These are phyloP conservation scores for Ctenopoma multispine DNA, from an alignment of 2,797 vertebrate species.

Conservation along the genomic window DNA sequence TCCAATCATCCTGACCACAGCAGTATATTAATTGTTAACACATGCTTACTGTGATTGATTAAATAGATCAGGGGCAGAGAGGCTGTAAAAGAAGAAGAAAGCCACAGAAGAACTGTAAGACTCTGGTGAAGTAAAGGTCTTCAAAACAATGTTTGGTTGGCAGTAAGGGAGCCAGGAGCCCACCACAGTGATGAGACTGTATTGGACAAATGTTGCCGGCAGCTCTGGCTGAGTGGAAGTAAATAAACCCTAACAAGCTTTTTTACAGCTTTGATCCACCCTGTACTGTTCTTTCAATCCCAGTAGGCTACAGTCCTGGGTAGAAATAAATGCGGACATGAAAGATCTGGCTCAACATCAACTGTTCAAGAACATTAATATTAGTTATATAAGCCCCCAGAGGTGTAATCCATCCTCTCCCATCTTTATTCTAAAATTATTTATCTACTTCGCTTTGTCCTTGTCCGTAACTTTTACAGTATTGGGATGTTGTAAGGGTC, in stretches of 20 bases:
- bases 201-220: conserved; percentile 65
- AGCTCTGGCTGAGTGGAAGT: conserved; percentile 48
- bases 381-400: conserved; percentile 31
- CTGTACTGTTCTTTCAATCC: conserved; percentile 18
- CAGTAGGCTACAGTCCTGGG: background rate
- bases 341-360: conserved; percentile 40
- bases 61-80: conserved; percentile 32
- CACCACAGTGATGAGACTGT: conserved; percentile 46
- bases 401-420: conserved; percentile 28
- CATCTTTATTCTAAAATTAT: conserved; percentile 27
- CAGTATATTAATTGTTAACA: conserved; percentile 69
- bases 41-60: conserved; percentile 53
- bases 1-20: conserved; percentile 54
- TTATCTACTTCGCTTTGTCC: conserved; percentile 20
- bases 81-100: conserved; percentile 46
- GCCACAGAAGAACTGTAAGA: conserved; percentile 46
- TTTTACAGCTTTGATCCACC: conserved; percentile 69
- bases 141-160: conserved; percentile 48
- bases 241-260: conserved; percentile 64
- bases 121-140: conserved; percentile 59
- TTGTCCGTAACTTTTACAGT: conserved; percentile 39
- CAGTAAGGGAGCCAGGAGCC: conserved; percentile 49
- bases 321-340: conserved; percentile 29
- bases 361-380: conserved; percentile 23
- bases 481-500: conserved; percentile 62